Evolutionary conservation across 1,140 invertebrate genomes (phyloP), one percentile per base, ranked within the genome.

Genomic region (Drosophila grimshawi): DNA sequence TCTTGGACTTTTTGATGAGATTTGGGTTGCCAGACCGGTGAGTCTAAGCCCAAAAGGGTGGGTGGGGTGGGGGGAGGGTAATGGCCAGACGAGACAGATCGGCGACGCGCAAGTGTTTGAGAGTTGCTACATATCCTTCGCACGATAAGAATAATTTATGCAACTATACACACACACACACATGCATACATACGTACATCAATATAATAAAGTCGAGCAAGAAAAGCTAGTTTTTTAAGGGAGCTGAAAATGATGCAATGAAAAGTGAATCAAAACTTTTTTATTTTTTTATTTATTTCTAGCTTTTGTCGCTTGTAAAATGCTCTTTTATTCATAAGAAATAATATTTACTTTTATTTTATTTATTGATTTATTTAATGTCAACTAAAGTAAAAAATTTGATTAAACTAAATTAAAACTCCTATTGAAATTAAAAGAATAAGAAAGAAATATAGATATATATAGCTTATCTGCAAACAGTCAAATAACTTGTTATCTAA

Each of bases 51-150:
- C n/a, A 27, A 56, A 56, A 43, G 49, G 66, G 60, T 64, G 61
- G 19, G 19, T 0, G 19, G 19, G 19, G 19, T 1, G 19, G 19
- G 19, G 19, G 19, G 19, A 19, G 19, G 19, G 19, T 19, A 19
- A 19, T 61, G 48, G 55, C 41, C 68, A 49, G 35, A 53, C 72
- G 67, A 82, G 83, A 88, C 82, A 77, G 79, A 88, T 88, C 82
- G 82, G 71, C 68, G 82, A 56, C 80, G 68, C 62, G 76, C 82
- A 88, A 82, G 82, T 88, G 83, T 53, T 72, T 76, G 78, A 33
- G 3, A 19, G 30, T 56, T 45, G 10, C 41, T 19, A 19, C 1
- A 10, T 41, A 37, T 63, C 35, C 37, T 52, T 27, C 41, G 52
- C 56, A 32, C 45, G 53, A 75, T 70, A 75, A 53, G 29, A 53